Percentiles rank a stretch among this genome's conserved stretches.
These are phyloP conservation scores for Cricetomys ansorgei DNA, from an alignment of 2,113 vertebrate species.

Conservation along the genomic window DNA sequence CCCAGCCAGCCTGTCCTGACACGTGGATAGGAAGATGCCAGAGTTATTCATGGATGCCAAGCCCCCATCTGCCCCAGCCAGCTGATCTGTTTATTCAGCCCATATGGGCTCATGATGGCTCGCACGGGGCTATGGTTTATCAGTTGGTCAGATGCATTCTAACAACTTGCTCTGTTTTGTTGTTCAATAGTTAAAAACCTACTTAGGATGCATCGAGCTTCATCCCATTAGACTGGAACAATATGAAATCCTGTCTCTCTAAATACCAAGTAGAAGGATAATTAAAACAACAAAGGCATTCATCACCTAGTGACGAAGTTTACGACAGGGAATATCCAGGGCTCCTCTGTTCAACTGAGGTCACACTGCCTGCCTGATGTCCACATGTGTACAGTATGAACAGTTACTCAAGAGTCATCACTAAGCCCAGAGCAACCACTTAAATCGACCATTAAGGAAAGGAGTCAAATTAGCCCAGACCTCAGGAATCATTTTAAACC, in stretches of 20 bases:
- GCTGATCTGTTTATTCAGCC: neutral
- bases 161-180: slow-evolving; percentile 9
- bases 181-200: slow-evolving; percentile 55
- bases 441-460: neutral
- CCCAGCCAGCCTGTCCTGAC: neutral
- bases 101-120: slow-evolving; percentile 3
- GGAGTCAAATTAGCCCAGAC: neutral
- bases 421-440: neutral
- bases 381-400: accelerated
- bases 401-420: neutral
- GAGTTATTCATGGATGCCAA: neutral
- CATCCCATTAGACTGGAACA: neutral
- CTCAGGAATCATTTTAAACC: neutral
- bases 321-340: accelerated
- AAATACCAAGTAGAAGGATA: neutral
- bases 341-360: neutral
- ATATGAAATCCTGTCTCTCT: neutral
- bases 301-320: neutral
- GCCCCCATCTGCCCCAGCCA: neutral
- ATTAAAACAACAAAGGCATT: neutral
- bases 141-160: neutral
- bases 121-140: neutral
- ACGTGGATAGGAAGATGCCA: neutral
- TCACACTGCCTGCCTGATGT: accelerated
- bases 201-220: neutral